Evolutionary conservation across 1,140 invertebrate species (phyloP).

Genomic region (Sycobia sp.): DNA sequence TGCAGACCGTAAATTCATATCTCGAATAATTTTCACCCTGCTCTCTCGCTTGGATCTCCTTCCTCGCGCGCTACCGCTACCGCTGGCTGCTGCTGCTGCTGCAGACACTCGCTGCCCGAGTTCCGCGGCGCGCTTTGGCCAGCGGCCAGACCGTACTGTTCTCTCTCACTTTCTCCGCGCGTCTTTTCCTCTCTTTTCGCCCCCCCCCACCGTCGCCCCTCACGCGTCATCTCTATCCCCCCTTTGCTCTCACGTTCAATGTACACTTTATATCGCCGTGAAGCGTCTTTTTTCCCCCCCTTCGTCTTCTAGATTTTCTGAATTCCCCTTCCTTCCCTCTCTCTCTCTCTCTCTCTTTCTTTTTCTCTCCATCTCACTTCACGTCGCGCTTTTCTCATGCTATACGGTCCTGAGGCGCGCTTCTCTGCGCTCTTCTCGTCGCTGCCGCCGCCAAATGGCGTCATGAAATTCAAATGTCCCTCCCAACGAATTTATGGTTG

Average conservation of each 20-base stretch:
- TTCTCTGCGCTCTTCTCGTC: conserved; percentile 19
- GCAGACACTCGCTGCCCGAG: neutral
- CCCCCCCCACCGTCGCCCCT: neutral
- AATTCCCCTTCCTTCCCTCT: neutral
- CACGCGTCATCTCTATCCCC: neutral
- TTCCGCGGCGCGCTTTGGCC: conserved; percentile 14
- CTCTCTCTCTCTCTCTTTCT: conserved; percentile 16
- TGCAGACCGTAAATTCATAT: conserved; percentile 29
- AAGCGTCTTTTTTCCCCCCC: conserved; percentile 12
- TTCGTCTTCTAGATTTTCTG: neutral
- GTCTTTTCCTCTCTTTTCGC: neutral
- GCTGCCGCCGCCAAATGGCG: conserved; percentile 24
- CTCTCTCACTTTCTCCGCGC: neutral
- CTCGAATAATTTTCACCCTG: conserved; percentile 31
- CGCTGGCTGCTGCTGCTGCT: no score
- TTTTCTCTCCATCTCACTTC: neutral
- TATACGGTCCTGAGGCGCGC: no score
- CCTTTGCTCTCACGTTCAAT: conserved; percentile 10
- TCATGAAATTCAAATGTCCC: conserved; percentile 34
- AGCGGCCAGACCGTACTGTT: conserved; percentile 1
- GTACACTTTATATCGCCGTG: conserved; percentile 27
- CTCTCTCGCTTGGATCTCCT: neutral
- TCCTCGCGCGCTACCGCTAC: no score
- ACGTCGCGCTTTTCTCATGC: no score
- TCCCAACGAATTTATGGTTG: conserved; percentile 23